Conservation (phyloP, 2,113 vertebrate species). For the Hypomesus transpacificus region DNA sequence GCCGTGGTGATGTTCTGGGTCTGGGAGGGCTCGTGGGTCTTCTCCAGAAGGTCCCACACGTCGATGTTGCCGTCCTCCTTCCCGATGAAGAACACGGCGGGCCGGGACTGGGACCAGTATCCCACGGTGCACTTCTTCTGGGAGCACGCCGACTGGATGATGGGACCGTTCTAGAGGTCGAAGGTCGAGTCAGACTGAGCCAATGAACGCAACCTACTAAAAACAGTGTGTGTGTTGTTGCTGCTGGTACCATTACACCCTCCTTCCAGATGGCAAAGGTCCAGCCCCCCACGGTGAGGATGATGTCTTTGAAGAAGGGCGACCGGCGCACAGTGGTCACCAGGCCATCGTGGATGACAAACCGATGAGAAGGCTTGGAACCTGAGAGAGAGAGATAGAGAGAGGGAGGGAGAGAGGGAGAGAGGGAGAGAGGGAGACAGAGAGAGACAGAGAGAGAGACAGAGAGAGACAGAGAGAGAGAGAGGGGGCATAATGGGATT, state of each 20-base stretch:
- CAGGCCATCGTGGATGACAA: slow-evolving; percentile 64
- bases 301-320: slow-evolving; percentile 85
- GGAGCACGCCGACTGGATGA: slow-evolving; percentile 73
- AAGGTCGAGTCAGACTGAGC: not conserved
- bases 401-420: not conserved
- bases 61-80: slow-evolving; percentile 84
- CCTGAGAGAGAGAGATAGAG: slow-evolving; percentile 53
- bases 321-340: slow-evolving; percentile 83
- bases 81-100: slow-evolving; percentile 86
- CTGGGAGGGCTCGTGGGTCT: slow-evolving; percentile 75
- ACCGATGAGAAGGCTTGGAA: slow-evolving; percentile 58
- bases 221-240: slow-evolving; percentile 4
- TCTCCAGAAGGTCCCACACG: slow-evolving; percentile 90
- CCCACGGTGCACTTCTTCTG: slow-evolving; percentile 71
- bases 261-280: slow-evolving; percentile 92
- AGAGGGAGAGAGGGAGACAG: slow-evolving; percentile 5
- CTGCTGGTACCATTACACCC: slow-evolving; percentile 74
- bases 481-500: not conserved
- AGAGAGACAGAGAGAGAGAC: not conserved
- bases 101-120: slow-evolving; percentile 87
- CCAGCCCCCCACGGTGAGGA: slow-evolving; percentile 80
- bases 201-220: too few species aligned
- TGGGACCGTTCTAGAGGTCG: slow-evolving; percentile 70
- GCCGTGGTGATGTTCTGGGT: slow-evolving; percentile 71
- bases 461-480: slow-evolving; percentile 13